These are phyloP conservation scores for Tinea trinotella DNA, from an alignment of 2,888 invertebrate species.

Conservation along the genomic window DNA sequence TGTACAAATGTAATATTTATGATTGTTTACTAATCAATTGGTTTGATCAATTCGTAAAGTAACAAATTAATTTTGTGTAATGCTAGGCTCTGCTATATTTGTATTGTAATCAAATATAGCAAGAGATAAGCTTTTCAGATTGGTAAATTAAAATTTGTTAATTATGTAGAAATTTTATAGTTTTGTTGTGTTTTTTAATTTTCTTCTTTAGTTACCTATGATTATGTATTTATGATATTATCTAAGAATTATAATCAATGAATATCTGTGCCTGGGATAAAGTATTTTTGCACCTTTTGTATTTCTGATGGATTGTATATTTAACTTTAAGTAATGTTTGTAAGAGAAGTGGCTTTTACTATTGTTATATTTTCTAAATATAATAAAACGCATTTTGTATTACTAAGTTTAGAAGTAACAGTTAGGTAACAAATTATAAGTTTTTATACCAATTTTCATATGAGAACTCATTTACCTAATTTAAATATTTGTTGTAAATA, in stretches of 20 bases:
- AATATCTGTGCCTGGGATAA: slow-evolving; percentile 54
- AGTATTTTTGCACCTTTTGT: slow-evolving; percentile 46
- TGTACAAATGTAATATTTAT: slow-evolving; percentile 8
- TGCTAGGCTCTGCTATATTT: slow-evolving; percentile 55
- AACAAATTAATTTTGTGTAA: slow-evolving; percentile 6
- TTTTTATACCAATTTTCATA: slow-evolving; percentile 70
- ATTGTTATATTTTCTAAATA: slow-evolving; percentile 65
- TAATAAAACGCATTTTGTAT: slow-evolving; percentile 59
- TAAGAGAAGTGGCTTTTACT: slow-evolving; percentile 62
- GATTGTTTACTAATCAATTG: slow-evolving; percentile 14
- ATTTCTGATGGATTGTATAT: not conserved
- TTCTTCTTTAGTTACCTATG: slow-evolving; percentile 5
- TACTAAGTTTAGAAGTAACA: slow-evolving; percentile 43
- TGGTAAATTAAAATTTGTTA: slow-evolving; percentile 11
- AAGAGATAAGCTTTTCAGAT: slow-evolving; percentile 31
- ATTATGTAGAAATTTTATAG: slow-evolving; percentile 1
- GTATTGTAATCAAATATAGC: slow-evolving; percentile 56
- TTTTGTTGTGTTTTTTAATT: not conserved
- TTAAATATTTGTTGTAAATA: slow-evolving; percentile 47
- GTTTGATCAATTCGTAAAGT: slow-evolving; percentile 16
- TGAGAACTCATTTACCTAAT: slow-evolving; percentile 68
- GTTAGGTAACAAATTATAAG: slow-evolving; percentile 48
- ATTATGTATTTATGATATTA: not conserved
- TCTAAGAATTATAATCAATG: not conserved
- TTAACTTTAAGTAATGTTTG: not conserved